Evolutionary conservation across 1,140 invertebrate species (phyloP), one percentile per base, ranked within the genome.

Genomic region (Liolophura sinensis): DNA sequence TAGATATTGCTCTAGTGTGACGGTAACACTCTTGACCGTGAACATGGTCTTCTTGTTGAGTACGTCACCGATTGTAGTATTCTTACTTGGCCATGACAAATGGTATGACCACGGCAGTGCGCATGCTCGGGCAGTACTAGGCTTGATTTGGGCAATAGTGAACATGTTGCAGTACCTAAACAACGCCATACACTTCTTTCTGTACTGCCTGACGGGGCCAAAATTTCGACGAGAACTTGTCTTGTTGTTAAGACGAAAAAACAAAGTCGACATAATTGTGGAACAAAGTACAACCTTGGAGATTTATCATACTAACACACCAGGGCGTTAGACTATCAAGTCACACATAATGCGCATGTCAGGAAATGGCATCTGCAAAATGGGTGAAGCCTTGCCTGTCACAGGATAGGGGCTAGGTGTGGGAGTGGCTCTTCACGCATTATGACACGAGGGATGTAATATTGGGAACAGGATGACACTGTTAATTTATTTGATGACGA

Each of bases 121-220:
- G 0, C 58, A 62, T 7, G 57, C 56, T 11, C 27, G 50, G 4
- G 78, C 75, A 11, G 51, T 55, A 24, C 46, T 75, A 14, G 61
- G 69, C 40, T 59, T 82, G 12, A 67, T 68, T 7, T 79, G 77
- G 76, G 70, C 73, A n/a, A 54, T 82, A 20, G 75, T 74, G 1
- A 80, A 78, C 58, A 72, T 80, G 63, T 64, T 81, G 6, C 76
- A 79, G 64, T 81, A 80, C 61, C 63, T 72, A 4, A 82, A 82
- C 64, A 77, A 81, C 56, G 63, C 78, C 14, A 67, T 77, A 15
- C 80, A 82, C 72, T 80, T 82, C 68, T 75, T 81, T 62, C 61
- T 82, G 14, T 81, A 80, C 63, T 80, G 75, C 67, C 67, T 80
- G 16, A 79, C 77, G 0, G 77, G 77, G 15, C 75, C 74, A 5